These are phyloP conservation scores for Gallinago paraguaiae DNA, from an alignment of 2,113 vertebrate species.

Conservation along the genomic window DNA sequence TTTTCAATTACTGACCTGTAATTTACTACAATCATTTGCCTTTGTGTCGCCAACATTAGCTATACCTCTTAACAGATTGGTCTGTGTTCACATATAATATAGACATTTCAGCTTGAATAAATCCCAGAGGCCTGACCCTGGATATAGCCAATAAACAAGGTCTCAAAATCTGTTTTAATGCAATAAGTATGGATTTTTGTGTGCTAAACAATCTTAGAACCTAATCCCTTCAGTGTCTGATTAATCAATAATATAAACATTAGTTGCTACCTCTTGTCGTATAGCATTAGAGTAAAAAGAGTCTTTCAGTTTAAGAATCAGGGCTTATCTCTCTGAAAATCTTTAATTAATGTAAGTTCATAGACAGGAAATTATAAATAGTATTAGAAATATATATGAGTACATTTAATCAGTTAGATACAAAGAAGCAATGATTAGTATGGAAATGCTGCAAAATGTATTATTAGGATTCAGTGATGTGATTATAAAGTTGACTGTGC, in stretches of 20 bases:
- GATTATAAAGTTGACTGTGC: neutral
- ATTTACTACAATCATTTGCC: constrained; percentile 8
- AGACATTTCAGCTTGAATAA: constrained; percentile 30
- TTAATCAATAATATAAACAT: constrained; percentile 63
- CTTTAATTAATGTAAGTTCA: neutral
- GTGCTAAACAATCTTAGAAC: constrained; percentile 33
- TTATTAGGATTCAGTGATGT: neutral
- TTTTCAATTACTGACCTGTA: constrained; percentile 22
- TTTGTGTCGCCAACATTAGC: neutral
- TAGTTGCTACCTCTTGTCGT: constrained; percentile 15
- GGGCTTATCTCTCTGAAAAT: neutral
- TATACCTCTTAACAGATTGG: neutral
- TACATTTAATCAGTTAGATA: neutral
- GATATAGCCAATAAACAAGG: constrained; percentile 21
- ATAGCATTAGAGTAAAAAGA: neutral
- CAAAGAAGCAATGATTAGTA: neutral
- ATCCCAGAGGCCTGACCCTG: neutral
- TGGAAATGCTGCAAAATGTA: neutral
- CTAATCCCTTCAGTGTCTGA: constrained; percentile 35
- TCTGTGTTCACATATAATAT: constrained; percentile 7
- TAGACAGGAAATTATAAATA: neutral
- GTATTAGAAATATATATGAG: neutral
- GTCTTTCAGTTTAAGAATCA: neutral
- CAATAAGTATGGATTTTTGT: constrained; percentile 50
- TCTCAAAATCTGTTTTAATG: constrained; percentile 23